phyloP scores from a whole-genome alignment of 2,113 vertebrate species.

The Pollachius pollachius region DNA sequence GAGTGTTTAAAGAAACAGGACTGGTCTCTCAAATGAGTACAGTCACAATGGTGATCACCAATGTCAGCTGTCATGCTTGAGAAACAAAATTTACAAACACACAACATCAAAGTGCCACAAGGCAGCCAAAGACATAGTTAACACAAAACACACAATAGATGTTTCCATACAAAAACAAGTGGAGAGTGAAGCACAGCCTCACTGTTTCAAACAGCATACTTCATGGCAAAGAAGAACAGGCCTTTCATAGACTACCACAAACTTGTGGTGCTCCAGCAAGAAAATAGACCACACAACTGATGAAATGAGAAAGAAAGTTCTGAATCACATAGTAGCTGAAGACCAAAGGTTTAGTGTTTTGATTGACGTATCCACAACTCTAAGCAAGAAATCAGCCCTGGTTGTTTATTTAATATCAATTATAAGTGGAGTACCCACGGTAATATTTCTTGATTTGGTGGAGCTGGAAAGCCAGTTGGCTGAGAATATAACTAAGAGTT shows the following conservation, averaged over 20 bases:
- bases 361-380: not conserved
- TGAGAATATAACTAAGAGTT: slow-evolving; percentile 2
- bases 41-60: not conserved
- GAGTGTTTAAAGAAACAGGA: not conserved
- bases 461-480: slow-evolving; percentile 11
- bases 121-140: not conserved
- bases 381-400: not conserved
- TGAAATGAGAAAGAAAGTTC: slow-evolving; percentile 15
- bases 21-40: not conserved
- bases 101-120: not conserved
- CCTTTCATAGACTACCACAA: slow-evolving; percentile 10
- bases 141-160: not conserved
- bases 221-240: slow-evolving; percentile 15
- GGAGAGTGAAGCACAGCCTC: slow-evolving; percentile 6
- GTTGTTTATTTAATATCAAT: not conserved
- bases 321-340: slow-evolving; percentile 2
- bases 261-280: slow-evolving; percentile 3
- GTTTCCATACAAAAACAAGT: not conserved
- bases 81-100: not conserved
- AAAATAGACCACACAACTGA: slow-evolving; percentile 16
- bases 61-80: not conserved
- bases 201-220: slow-evolving; percentile 9
- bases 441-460: slow-evolving; percentile 12
- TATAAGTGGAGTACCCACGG: not conserved
- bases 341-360: slow-evolving; percentile 4